These are phyloP conservation scores for Oxyura jamaicensis DNA, from an alignment of 2,113 vertebrate genomes.

Conservation along the genomic window DNA sequence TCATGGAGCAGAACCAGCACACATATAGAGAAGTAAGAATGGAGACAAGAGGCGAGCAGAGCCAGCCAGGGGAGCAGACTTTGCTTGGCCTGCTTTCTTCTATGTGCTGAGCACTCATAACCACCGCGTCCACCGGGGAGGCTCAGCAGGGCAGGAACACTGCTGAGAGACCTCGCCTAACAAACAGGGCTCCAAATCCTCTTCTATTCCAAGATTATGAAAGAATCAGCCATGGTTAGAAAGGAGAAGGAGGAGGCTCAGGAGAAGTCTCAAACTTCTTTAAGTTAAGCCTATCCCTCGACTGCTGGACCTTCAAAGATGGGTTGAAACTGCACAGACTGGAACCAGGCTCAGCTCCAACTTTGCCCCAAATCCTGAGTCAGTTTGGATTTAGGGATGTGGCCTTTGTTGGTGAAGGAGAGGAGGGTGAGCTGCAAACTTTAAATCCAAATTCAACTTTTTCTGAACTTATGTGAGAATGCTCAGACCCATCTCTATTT, in stretches of 20 bases:
- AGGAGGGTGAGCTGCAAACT: background rate
- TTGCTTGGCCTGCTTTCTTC: background rate
- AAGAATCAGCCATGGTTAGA: background rate
- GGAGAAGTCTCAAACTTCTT: background rate
- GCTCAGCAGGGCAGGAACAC: background rate
- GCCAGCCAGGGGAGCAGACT: background rate
- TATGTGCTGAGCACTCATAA: background rate
- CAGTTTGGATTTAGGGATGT: background rate
- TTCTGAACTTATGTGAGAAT: slow-evolving; percentile 4
- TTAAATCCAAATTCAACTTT: slow-evolving; percentile 2
- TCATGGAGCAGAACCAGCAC: background rate
- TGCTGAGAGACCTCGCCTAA: background rate
- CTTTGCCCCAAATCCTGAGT: background rate
- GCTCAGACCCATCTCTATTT: slow-evolving; percentile 55
- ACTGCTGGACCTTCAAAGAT: background rate
- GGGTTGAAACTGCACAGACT: background rate
- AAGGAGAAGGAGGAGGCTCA: background rate
- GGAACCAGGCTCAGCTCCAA: background rate
- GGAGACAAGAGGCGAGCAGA: background rate
- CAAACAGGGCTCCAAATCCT: background rate
- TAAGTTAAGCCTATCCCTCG: background rate
- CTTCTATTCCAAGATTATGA: background rate
- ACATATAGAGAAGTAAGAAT: background rate
- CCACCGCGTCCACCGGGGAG: fast-evolving
- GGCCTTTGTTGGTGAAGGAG: background rate